A percentile compares a stretch with the other conserved stretches of the same genome.
Conservation (phyloP, 2,888 invertebrate species). For the Limnephilus rhombicus region DNA sequence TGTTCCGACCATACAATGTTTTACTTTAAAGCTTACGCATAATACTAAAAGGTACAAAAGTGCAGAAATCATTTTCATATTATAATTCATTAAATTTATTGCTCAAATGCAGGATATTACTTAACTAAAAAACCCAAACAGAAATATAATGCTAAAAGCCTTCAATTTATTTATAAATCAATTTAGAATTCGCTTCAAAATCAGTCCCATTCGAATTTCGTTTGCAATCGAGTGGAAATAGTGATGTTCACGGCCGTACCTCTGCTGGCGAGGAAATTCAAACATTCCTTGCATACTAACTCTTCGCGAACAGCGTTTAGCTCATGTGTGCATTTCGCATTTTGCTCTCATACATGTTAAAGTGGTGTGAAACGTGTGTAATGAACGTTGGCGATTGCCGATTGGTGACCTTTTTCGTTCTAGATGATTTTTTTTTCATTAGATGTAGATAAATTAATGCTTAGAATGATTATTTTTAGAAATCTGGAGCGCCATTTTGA, state of each 20-base stretch:
- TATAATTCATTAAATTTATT: neutral
- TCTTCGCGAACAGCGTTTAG: neutral
- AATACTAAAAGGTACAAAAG: neutral
- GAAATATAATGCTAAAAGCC: neutral
- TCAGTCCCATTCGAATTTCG: constrained; percentile 5
- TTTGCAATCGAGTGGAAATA: constrained; percentile 17
- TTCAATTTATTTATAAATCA: constrained; percentile 19
- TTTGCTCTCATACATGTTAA: neutral
- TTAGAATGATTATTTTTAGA: too few species aligned
- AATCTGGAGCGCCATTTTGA: too few species aligned
- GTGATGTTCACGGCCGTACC: constrained; percentile 31
- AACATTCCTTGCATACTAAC: neutral
- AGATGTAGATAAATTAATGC: neutral
- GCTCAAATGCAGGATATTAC: neutral
- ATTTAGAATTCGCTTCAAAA: constrained; percentile 17
- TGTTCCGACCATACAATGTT: too few species aligned
- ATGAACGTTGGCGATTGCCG: too few species aligned
- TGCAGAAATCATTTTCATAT: neutral
- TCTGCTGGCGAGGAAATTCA: neutral
- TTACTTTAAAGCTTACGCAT: neutral
- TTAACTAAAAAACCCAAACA: neutral
- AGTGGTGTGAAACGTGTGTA: neutral
- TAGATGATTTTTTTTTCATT: neutral
- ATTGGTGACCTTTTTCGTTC: neutral
- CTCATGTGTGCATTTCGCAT: neutral